Base-by-base conservation (phyloP, 1,140 invertebrate species). In the Acromyrmex echinatior region DNA sequence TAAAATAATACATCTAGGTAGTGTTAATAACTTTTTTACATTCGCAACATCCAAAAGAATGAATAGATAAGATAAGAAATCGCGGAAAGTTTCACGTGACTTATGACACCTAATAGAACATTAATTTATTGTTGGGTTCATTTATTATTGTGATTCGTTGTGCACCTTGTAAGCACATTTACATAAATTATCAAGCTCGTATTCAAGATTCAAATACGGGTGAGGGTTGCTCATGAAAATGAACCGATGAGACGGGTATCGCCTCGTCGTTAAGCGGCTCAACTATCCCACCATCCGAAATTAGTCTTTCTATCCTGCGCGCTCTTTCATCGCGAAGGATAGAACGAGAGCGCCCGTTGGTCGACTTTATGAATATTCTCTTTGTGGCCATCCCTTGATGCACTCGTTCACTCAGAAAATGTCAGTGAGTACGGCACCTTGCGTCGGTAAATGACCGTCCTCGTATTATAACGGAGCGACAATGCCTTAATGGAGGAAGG, bases 281-380 rank as follows among this genome's bases (percentile, higher is more conserved):
- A 92, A 78, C 86, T 73, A 86, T 65, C 81, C 60, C 70, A 79
- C 68, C 31, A 35, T 71, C 63, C 51, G 65, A 91, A 88, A 58
- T 91, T 66, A 68, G 25, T 78, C 71, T 21, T 62, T 70, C 88
- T 53, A 12, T 18, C 58, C 45, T n/a, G 18, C 28, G 51, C 53
- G 56, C 63, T 35, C 73, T 35, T 28, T 58, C 76, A 51, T 28
- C 89, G 60, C 70, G 82, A 70, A 88, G 70, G 71, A 84, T 31
- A 88, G 82, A 77, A 91, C 58, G 89, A 88, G 79, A 81, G 58
- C 58, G 81, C 62, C 63, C 76, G 74, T n/a, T 77, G 79, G 79
- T 58, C 66, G 87, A 90, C 90, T 92, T 91, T 92, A 92, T 92
- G 91, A 92, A 92, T 92, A 92, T 92, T 92, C 91, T 88, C 91